Evolutionary conservation across 2,888 invertebrate species (phyloP), one percentile per base, ranked within the genome.

Genomic region (Silvanus unidentatus): DNA sequence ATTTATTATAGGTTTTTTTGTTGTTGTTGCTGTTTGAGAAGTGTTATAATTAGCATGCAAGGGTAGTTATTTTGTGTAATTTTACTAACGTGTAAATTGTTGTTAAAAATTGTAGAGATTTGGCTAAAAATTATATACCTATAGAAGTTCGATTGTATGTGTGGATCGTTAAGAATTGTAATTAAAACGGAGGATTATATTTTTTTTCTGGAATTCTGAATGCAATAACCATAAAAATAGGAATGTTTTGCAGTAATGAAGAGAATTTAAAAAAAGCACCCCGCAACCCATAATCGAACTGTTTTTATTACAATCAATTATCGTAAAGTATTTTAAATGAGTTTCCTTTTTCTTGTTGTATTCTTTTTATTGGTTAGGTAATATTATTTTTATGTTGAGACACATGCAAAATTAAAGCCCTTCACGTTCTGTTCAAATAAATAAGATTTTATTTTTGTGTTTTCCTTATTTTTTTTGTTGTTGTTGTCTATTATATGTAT

Each of bases 301-400:
- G 22, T 22, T 32, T 66, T 66, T 65, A 66, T 63, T 60, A 58
- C 58, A 50, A 49, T 57, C 64, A 62, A 64, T 64, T 64, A 63
- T 62, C 64, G 63, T 65, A 64, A 65, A 60, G 63, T 60, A 60
- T 59, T 60, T 62, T 61, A 57, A 62, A 16, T 60, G 60, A 57
- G 49, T 61, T 56, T 58, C 61, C 52, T 53, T 55, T 59, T 59
- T 55, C 53, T 62, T 64, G 62, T 62, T 8, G 3, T 22, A 5
- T 22, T 22, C 8, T 22, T 22, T 22, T 5, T 22, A 5, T 22
- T 22, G 3, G 3, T 5, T 22, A 5, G 22, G 3, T 11, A 11
- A 42, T 42, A 37, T 42, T 49, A 51, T 49, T 53, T 56, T 54
- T 56, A 54, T 53, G 54, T 53, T 37, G 37, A 12, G 4, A 37